Conservation (phyloP, 2,113 vertebrate species). For the Gymnorhina tibicen region DNA sequence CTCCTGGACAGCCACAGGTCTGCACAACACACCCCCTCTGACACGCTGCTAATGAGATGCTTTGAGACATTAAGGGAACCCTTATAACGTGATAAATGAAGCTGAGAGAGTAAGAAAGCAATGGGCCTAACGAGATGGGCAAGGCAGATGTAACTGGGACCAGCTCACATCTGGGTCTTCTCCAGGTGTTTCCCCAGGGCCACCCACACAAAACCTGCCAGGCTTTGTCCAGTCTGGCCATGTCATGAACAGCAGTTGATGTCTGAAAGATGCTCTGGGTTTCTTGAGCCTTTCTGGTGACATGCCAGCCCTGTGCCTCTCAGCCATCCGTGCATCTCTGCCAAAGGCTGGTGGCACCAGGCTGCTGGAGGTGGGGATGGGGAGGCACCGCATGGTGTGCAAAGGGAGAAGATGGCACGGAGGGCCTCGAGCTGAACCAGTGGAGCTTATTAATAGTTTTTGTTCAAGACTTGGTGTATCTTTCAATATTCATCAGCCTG, state of each 20-base stretch:
- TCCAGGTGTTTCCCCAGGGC: neutral
- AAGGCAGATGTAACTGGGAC: neutral
- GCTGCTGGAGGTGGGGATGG: neutral
- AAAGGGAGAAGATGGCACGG: neutral
- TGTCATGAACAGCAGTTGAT: neutral
- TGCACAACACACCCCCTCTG: neutral
- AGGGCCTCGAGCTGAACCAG: neutral
- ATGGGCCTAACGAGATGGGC: fast-evolving
- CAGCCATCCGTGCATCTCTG: neutral
- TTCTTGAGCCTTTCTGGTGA: neutral
- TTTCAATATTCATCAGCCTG: slow-evolving; percentile 59
- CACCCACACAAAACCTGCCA: neutral
- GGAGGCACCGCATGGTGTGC: fast-evolving
- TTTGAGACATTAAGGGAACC: neutral
- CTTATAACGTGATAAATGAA: neutral
- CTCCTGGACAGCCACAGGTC: neutral
- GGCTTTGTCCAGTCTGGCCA: neutral
- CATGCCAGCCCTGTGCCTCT: neutral
- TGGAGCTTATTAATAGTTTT: slow-evolving; percentile 57
- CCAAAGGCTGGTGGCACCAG: neutral
- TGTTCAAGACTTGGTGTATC: slow-evolving; percentile 52
- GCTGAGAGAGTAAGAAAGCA: neutral
- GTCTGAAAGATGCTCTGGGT: neutral
- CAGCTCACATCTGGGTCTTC: neutral
- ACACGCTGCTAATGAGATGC: neutral